A percentile compares a stretch with the other conserved stretches of the same genome.
These are phyloP conservation scores for Marmota monax DNA, from an alignment of 2,113 vertebrate genomes.

Conservation along the genomic window DNA sequence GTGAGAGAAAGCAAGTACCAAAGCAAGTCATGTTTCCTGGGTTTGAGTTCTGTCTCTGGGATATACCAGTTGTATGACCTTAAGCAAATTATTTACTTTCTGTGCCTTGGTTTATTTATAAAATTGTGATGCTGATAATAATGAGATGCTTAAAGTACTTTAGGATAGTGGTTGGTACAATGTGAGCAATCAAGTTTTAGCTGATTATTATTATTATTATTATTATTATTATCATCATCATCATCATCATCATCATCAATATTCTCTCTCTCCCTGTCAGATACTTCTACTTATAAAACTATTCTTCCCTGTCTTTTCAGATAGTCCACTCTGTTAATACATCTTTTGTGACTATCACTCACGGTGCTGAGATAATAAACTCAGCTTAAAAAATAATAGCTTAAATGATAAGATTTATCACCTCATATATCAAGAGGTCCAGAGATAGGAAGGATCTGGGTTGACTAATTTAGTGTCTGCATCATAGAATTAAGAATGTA, in stretches of 20 bases:
- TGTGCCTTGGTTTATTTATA: background rate
- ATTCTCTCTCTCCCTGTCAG: background rate
- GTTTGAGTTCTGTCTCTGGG: background rate
- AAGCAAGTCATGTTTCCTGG: background rate
- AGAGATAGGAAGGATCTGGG: background rate
- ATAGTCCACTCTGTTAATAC: background rate
- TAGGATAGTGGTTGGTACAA: background rate
- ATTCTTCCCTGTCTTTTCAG: background rate
- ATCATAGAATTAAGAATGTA: background rate
- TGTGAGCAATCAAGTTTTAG: background rate
- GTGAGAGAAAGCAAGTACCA: background rate
- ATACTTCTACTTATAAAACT: background rate
- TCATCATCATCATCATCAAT: too few relatives aligned
- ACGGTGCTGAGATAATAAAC: background rate
- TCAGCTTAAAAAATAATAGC: conserved; percentile 33
- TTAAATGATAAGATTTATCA: conserved; percentile 29
- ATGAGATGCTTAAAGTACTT: background rate
- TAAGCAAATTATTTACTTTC: background rate
- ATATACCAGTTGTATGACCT: background rate
- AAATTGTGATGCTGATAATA: conserved; percentile 18
- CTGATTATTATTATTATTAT: background rate
- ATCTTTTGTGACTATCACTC: background rate
- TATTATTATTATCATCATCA: background rate
- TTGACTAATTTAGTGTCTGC: background rate
- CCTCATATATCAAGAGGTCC: background rate